A percentile compares a stretch with the other conserved stretches of the same genome.
These are phyloP conservation scores for Terebella lapidaria DNA, from an alignment of 2,888 invertebrate species.

Conservation along the genomic window DNA sequence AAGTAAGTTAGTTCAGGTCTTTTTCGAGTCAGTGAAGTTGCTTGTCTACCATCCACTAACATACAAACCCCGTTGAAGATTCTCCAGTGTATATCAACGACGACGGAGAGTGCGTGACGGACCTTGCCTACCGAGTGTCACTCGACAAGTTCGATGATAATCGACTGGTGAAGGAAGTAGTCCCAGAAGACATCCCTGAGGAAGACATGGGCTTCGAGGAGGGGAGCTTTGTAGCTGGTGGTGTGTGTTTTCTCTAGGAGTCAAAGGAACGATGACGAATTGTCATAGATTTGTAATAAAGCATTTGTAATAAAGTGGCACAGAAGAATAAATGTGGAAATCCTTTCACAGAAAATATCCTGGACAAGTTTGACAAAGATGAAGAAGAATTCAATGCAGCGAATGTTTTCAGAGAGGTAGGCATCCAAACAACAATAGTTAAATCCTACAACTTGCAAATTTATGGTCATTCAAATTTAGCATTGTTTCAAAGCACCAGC, in stretches of 20 bases:
- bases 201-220: neutral
- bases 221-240: conserved; percentile 13
- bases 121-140: conserved; percentile 30
- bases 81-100: conserved; percentile 19
- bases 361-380: conserved; percentile 33
- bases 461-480: no score
- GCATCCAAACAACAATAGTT: no score
- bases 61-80: no score
- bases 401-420: conserved; percentile 25
- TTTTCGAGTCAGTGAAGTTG: no score
- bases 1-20: no score
- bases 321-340: no score
- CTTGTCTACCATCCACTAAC: no score
- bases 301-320: neutral
- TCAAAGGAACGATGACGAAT: neutral
- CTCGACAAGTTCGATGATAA: conserved; percentile 24
- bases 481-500: no score
- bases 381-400: conserved; percentile 36
- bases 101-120: conserved; percentile 22
- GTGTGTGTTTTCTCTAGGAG: conserved; percentile 7
- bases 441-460: no score
- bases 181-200: neutral
- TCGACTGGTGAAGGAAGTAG: no score
- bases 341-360: conserved; percentile 26
- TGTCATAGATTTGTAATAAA: neutral